Evolutionary conservation across 2,888 invertebrate genomes (phyloP), one percentile per base, ranked within the genome.

Genomic region (Tetragnatha montana): DNA sequence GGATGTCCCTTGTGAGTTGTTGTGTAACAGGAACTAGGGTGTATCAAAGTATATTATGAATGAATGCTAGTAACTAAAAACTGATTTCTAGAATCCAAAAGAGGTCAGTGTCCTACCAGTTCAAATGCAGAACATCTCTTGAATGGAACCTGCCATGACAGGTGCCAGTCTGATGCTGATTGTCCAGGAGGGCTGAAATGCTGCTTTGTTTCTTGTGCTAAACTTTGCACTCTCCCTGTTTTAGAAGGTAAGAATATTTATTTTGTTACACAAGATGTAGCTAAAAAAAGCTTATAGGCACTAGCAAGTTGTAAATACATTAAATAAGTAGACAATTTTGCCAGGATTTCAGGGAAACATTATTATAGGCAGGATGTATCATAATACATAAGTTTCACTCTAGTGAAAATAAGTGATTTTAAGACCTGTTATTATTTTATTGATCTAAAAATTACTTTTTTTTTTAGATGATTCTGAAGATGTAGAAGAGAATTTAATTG

Each of bases 151-250:
- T 97, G 98, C 93, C 95, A 95, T 10, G 94, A 94, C 60, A 96
- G 96, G 93, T 98, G 98, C 92, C 94, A 94, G 90, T 95, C 95
- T 84, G 98, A 98, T 93, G 96, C 96, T 0, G 97, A 97, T 93
- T 98, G 98, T 93, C 94, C 95, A 17, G 96, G 95, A 60, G 95
- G 95, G 47, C 95, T 95, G 93, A 98, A 98, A 93, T 98, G 98
- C 93, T 98, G 98, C 93, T 93, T 94, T 91, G 95, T 95, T 92
- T 97, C 96, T 81, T 98, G 98, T 93, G 96, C 96, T 73, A 94
- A 95, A 49, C 94, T 96, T 49, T 98, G 98, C 93, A 93, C 92
- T 92, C 7, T 93, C 93, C 35, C 92, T 92, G 14, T 60, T 6
- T 74, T 90, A 12, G 8, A 87, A 49, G 76, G 87, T 84, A 85